Evolutionary conservation across 2,113 vertebrate genomes (phyloP), one percentile per base, ranked within the genome.

Genomic region (Rissa tridactyla): DNA sequence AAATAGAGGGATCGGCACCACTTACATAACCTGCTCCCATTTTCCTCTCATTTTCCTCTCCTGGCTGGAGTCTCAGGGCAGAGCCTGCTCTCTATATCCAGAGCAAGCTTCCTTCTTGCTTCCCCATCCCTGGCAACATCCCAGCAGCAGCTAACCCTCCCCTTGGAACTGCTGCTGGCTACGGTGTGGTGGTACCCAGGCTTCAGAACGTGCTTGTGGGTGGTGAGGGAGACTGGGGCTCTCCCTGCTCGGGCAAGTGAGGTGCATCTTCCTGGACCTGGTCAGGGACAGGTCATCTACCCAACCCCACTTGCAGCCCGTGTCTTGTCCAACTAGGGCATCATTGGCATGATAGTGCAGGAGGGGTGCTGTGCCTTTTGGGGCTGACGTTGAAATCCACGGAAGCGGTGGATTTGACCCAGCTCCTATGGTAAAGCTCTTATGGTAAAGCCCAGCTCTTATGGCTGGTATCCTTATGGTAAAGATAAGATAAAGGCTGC

Each of bases 291-390:
- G 51, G 29, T 36, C 44, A 49, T 15, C 13, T 34, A 18, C 22
- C 27, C 0, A 0, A 52, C 14, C 52, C 15, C 22, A 42, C 29
- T 14, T 89, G 71, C 26, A 83, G 19, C 42, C 36, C 1, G 0
- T 32, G 26, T 40, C 49, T 72, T 60, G n/a, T 64, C 38, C 19
- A 2, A 1, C 13, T 14, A 34, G n/a, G 38, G 21, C 14, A 8
- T 23, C 54, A 16, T 14, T 79, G 55, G 40, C 9, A 1, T 2
- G 3, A 23, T 32, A 29, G 29, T 34, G 60, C 34, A 51, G 22
- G 51, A 51, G 18, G 6, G 13, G 4, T 77, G 34, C 52, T 81
- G 49, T 42, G 36, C 34, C 27, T 55, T 5, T 57, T 69, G 47
- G 16, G 32, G 7, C 32, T 19, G 27, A 2, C 25, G 10, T 5